phyloP scores from a whole-genome alignment of 1,140 invertebrate species.

The Eriocheir sinensis region DNA sequence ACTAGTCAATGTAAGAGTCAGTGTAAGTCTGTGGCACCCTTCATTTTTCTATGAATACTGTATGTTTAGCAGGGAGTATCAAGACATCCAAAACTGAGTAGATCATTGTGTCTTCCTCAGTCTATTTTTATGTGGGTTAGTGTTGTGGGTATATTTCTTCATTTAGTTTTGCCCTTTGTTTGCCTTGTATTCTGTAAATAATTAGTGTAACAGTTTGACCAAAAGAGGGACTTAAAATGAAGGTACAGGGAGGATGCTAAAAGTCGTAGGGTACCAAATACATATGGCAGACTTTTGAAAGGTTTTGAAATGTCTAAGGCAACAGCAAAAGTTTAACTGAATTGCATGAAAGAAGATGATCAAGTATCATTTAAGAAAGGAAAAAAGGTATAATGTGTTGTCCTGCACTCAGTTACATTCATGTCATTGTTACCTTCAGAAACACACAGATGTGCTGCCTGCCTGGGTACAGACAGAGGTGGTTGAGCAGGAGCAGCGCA shows the following conservation, averaged over 20 bases:
- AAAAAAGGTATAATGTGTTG: not conserved
- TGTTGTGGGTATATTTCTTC: not conserved
- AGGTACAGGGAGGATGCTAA: not conserved
- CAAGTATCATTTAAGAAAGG: too few relatives aligned
- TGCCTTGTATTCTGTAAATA: too few relatives aligned
- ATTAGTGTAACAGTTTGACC: not conserved
- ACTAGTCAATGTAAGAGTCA: too few relatives aligned
- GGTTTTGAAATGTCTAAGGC: too few relatives aligned
- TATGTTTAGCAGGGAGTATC: too few relatives aligned
- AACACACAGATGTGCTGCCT: constrained; percentile 42
- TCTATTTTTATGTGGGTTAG: not conserved
- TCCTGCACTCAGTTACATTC: not conserved
- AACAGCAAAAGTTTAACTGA: too few relatives aligned
- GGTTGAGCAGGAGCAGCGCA: constrained; percentile 6
- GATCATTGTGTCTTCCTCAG: too few relatives aligned
- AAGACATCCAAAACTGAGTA: too few relatives aligned
- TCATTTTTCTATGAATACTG: too few relatives aligned
- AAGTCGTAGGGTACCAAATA: not conserved
- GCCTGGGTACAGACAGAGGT: not conserved
- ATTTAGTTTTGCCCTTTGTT: too few relatives aligned
- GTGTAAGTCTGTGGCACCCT: too few relatives aligned
- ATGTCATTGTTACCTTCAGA: not conserved
- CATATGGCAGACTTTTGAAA: not conserved
- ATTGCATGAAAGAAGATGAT: too few relatives aligned
- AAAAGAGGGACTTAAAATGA: not conserved